Conservation (phyloP, 2,888 invertebrate genomes). For the Nephrotoma flavescens region DNA sequence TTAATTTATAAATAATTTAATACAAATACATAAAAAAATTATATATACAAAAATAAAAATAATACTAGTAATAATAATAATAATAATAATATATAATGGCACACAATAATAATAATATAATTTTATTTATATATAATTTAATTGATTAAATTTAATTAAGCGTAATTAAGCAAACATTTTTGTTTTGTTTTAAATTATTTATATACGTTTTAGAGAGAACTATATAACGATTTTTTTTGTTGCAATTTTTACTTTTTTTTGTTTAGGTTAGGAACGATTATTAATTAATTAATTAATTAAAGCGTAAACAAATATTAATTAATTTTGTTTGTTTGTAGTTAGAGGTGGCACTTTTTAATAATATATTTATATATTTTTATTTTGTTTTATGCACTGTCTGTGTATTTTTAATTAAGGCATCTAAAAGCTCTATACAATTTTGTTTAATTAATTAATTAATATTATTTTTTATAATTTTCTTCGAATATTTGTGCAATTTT, state of each 20-base stretch:
- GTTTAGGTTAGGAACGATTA: background rate
- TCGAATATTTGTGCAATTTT: background rate
- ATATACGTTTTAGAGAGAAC: background rate
- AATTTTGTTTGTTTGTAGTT: background rate
- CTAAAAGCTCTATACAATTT: background rate
- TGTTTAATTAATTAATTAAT: background rate
- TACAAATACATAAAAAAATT: background rate
- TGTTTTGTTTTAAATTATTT: background rate
- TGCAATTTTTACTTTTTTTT: background rate
- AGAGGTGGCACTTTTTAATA: background rate
- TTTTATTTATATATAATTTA: background rate
- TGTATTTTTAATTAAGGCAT: background rate
- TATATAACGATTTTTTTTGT: background rate
- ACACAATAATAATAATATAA: background rate
- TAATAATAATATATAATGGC: background rate
- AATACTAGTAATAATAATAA: background rate
- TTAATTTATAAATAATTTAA: background rate
- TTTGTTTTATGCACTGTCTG: background rate
- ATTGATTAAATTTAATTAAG: background rate
- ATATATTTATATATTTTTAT: background rate
- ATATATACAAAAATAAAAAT: background rate
- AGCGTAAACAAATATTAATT: background rate
- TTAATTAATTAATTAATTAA: background rate
- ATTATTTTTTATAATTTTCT: background rate
- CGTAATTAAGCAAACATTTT: background rate